These are phyloP conservation scores for Oxyura jamaicensis DNA, from an alignment of 2,113 vertebrate species.

Conservation along the genomic window DNA sequence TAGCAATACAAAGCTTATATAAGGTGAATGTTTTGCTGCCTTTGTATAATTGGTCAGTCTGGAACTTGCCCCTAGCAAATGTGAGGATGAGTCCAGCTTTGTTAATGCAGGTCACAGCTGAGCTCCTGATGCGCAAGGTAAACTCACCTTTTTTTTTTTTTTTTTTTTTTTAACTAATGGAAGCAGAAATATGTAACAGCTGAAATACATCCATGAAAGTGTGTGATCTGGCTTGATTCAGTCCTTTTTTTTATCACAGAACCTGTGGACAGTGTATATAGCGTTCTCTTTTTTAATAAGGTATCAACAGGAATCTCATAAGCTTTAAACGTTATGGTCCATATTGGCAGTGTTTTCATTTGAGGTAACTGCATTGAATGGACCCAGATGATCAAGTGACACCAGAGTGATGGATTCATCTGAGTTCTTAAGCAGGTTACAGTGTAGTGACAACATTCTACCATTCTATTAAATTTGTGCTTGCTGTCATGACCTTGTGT, in stretches of 20 bases:
- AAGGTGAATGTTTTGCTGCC: background rate
- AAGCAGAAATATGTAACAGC: background rate
- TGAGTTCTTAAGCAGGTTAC: background rate
- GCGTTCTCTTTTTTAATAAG: background rate
- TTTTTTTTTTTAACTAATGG: background rate
- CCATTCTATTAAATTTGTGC: background rate
- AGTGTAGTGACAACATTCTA: background rate
- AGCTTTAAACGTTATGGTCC: background rate
- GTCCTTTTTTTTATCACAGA: background rate
- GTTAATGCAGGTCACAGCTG: background rate
- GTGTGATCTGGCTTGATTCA: background rate
- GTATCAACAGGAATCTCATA: background rate
- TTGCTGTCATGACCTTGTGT: background rate
- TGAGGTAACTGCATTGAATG: background rate
- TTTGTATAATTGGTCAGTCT: background rate
- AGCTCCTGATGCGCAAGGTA: background rate
- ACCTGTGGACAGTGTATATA: background rate
- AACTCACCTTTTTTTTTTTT: background rate
- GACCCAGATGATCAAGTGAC: background rate
- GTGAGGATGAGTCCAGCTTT: background rate
- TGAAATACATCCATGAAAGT: background rate
- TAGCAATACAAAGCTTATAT: background rate
- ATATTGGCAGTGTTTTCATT: background rate
- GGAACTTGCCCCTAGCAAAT: background rate
- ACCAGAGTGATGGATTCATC: background rate